Evolutionary conservation across 53 echinoderm and acorn worm species (phyloP), one percentile per base, ranked within the genome.

Genomic region (Holothuria leucospilota): DNA sequence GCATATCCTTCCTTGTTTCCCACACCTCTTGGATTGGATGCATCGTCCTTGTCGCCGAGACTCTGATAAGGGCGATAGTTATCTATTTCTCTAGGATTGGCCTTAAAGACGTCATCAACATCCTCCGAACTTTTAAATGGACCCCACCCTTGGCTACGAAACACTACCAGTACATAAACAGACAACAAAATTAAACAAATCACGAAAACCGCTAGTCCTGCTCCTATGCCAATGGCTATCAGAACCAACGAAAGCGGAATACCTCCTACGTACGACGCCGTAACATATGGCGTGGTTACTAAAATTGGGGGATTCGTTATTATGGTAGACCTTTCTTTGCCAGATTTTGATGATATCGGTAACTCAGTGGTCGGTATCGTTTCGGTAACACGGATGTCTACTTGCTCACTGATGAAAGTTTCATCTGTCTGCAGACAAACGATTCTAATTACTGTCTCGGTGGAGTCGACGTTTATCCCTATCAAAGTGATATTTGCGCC

Each of bases 221-320:
- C 41, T 20, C 78, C 78, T 78, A 78, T 51, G 5, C 56, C 78
- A 52, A 78, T 78, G 28, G 78, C 78, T 15, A 53, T 78, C 27
- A 78, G 52, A 29, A 78, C 78, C 15, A 78, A 14, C 13, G 52
- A 51, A 21, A 58, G 13, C 13, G 78, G 78, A 27, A 78, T 18
- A 18, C 52, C 51, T 26, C 8, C 5, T 13, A 18, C 51, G 9
- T 18, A 24, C 25, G 24, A 24, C 3, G 9, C 26, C 11, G 11
- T 16, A 18, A 5, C 56, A 56, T 56, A 12, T 56, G 56, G 56
- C 8, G 56, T 56, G 16, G 56, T 56, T 15, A 4, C 18, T 18
- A 56, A 2, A 56, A 56, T 18, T 56, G 56, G 56, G 8, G 56
- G 1, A 2, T 16, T 18, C 56, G 18, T 7, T 56, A 16, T 18